Percentiles rank a stretch among this genome's conserved stretches.
These are phyloP conservation scores for Rhinoderma darwinii DNA, from an alignment of 2,113 vertebrate species.

Conservation along the genomic window DNA sequence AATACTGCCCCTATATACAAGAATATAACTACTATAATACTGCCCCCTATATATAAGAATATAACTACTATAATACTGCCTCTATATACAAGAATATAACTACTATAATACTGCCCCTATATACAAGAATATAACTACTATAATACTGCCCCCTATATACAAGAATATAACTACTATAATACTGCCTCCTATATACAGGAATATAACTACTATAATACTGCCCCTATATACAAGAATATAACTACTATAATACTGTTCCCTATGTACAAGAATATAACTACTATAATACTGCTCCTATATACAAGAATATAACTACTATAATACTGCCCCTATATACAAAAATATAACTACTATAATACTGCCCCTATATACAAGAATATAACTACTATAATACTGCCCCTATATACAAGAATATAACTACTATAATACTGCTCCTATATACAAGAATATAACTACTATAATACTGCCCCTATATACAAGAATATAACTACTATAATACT, in stretches of 20 bases:
- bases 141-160: not conserved
- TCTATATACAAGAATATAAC: too few species aligned
- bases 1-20: not conserved
- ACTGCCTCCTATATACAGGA: not conserved
- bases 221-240: not conserved
- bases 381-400: not conserved
- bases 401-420: not conserved
- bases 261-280: too few species aligned
- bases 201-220: not conserved
- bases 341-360: not conserved
- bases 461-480: not conserved
- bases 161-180: slow-evolving; percentile 8
- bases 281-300: not conserved
- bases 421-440: not conserved
- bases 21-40: not conserved
- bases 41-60: not conserved
- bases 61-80: not conserved
- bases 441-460: not conserved
- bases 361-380: too few species aligned
- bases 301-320: slow-evolving; percentile 6
- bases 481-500: too few species aligned
- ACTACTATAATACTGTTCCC: not conserved
- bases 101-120: too few species aligned
- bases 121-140: slow-evolving; percentile 7
- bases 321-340: not conserved